Percentiles rank a stretch among this genome's conserved stretches.
phyloP scores from a whole-genome alignment of 2,888 invertebrate species.

The Theristus sp. region DNA sequence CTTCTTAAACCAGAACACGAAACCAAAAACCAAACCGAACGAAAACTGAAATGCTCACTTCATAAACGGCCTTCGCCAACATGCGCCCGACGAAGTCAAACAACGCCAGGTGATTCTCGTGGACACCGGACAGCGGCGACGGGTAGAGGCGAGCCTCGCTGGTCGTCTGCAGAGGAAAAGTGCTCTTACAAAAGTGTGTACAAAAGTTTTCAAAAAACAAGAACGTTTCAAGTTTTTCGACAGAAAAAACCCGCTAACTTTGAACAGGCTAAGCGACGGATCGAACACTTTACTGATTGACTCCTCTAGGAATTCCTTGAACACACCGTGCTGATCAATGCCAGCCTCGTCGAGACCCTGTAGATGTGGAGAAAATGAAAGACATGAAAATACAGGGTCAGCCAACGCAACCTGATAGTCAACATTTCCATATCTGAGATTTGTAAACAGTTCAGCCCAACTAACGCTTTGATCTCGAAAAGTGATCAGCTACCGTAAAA shows the following conservation, averaged over 20 bases:
- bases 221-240: too few relatives aligned
- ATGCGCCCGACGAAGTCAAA: slow-evolving; percentile 96
- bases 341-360: slow-evolving; percentile 93
- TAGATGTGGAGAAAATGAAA: background rate
- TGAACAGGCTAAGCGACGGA: slow-evolving; percentile 80
- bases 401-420: too few relatives aligned
- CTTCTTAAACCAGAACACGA: too few relatives aligned
- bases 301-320: slow-evolving; percentile 90
- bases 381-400: too few relatives aligned
- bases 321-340: slow-evolving; percentile 99
- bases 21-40: too few relatives aligned
- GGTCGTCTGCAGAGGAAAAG: slow-evolving; percentile 59
- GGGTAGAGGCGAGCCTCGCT: slow-evolving; percentile 88
- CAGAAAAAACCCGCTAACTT: slow-evolving; percentile 19
- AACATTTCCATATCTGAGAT: too few relatives aligned
- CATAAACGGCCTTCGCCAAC: slow-evolving; percentile 93
- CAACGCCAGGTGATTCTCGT: slow-evolving; percentile 81
- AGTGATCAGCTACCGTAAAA: background rate
- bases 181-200: too few relatives aligned
- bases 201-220: background rate
- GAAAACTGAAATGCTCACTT: too few relatives aligned
- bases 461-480: too few relatives aligned
- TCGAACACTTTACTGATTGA: slow-evolving; percentile 91
- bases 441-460: too few relatives aligned
- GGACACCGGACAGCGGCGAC: slow-evolving; percentile 80